Percentiles rank a stretch among this genome's conserved stretches.
These are phyloP conservation scores for Calliopum simillimum DNA, from an alignment of 2,888 invertebrate species.

Conservation along the genomic window DNA sequence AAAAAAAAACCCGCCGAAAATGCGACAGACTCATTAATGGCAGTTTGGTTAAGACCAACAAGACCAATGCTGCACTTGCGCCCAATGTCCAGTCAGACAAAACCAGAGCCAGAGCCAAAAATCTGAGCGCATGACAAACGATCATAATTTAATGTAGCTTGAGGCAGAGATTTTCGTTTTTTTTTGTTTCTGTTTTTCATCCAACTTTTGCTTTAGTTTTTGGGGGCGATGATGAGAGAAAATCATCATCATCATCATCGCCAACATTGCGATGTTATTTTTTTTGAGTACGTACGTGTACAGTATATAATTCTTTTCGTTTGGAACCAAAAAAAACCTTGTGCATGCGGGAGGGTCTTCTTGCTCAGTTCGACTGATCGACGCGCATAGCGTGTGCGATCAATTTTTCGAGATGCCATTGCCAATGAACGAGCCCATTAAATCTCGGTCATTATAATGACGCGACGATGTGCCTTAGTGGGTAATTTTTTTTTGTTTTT, in stretches of 20 bases:
- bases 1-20: slow-evolving; percentile 12
- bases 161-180: slow-evolving; percentile 29
- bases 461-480: slow-evolving; percentile 4
- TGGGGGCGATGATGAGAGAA: slow-evolving; percentile 38
- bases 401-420: slow-evolving; percentile 35
- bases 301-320: background rate
- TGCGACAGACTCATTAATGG: too few relatives aligned
- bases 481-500: slow-evolving; percentile 5
- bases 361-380: slow-evolving; percentile 2
- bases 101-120: slow-evolving; percentile 10
- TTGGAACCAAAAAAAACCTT: slow-evolving; percentile 16
- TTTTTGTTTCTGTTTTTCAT: slow-evolving; percentile 9
- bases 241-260: slow-evolving; percentile 34
- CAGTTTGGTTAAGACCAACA: slow-evolving; percentile 27
- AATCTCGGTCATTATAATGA: slow-evolving; percentile 39
- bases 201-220: slow-evolving; percentile 1
- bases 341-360: slow-evolving; percentile 37
- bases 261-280: background rate
- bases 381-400: slow-evolving; percentile 36
- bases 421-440: slow-evolving; percentile 39
- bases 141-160: slow-evolving; percentile 44
- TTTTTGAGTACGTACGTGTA: background rate
- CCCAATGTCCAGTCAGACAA: background rate
- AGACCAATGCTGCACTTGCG: slow-evolving; percentile 11
- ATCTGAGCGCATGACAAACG: slow-evolving; percentile 46